A percentile compares a stretch with the other conserved stretches of the same genome.
Conservation (phyloP, 2,888 invertebrate species). For the Watsonalla binaria region DNA sequence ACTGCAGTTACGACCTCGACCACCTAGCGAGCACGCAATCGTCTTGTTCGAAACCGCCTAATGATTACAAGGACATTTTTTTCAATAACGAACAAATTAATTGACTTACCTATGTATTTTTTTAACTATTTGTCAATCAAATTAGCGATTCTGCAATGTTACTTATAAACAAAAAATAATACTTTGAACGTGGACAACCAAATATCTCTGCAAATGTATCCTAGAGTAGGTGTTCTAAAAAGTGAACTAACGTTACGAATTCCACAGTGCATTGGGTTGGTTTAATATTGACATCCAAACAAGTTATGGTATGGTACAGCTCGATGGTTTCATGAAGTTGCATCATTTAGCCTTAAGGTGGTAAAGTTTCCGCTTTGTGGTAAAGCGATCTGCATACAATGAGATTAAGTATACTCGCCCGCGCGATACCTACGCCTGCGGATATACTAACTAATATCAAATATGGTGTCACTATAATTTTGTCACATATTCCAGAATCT, state of each 20-base stretch:
- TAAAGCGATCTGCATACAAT: slow-evolving; percentile 68
- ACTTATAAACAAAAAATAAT: no score
- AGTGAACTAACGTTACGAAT: no score
- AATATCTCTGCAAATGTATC: no score
- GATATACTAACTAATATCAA: no score
- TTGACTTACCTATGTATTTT: not conserved
- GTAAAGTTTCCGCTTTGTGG: slow-evolving; percentile 51
- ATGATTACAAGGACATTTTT: slow-evolving; percentile 44
- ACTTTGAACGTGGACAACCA: no score
- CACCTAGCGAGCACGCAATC: slow-evolving; percentile 68
- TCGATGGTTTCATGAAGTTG: slow-evolving; percentile 39
- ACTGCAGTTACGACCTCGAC: slow-evolving; percentile 69
- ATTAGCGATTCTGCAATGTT: not conserved
- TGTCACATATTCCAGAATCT: no score
- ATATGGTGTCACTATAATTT: no score
- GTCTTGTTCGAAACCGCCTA: slow-evolving; percentile 49
- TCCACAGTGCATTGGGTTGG: no score
- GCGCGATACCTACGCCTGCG: not conserved
- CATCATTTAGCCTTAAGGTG: slow-evolving; percentile 53
- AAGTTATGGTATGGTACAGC: no score
- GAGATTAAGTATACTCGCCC: slow-evolving; percentile 25
- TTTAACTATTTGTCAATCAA: not conserved
- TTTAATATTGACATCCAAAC: no score
- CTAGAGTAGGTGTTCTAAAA: no score
- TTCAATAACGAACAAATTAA: not conserved